phyloP scores from a whole-genome alignment of 2,888 invertebrate species.

The Dastarcus helophoroides region DNA sequence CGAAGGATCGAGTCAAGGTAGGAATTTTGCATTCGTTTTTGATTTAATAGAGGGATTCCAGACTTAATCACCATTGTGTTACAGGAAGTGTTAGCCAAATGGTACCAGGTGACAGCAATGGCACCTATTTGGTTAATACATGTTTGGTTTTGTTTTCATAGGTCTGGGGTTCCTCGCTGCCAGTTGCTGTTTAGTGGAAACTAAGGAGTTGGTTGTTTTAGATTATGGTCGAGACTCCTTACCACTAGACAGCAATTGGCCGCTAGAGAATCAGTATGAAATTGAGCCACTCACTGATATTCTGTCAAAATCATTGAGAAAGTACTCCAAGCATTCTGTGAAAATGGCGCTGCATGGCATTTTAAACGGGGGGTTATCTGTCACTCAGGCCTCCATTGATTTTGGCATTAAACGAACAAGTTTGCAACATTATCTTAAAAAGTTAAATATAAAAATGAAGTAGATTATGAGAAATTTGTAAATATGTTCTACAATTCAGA shows the following conservation, averaged over 20 bases:
- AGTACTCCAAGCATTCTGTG: constrained; percentile 39
- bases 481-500: too few species aligned
- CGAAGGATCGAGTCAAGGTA: constrained; percentile 63
- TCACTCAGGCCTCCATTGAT: constrained; percentile 40
- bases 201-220: constrained; percentile 20
- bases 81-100: too few species aligned
- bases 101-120: neutral
- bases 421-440: constrained; percentile 43
- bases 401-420: constrained; percentile 43
- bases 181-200: constrained; percentile 25
- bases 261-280: constrained; percentile 13
- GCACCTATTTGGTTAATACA: neutral
- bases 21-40: constrained; percentile 11
- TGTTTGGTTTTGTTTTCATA: neutral
- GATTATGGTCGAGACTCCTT: constrained; percentile 18
- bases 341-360: constrained; percentile 41
- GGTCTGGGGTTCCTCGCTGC: constrained; percentile 11
- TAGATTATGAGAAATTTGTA: too few species aligned
- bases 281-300: constrained; percentile 18
- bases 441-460: constrained; percentile 40
- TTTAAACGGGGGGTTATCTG: constrained; percentile 40
- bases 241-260: constrained; percentile 23
- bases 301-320: constrained; percentile 19
- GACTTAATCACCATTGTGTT: too few species aligned
- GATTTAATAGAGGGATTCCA: neutral